Conservation (phyloP, 1,140 invertebrate genomes). For the Pseudomyrmex gracilis region DNA sequence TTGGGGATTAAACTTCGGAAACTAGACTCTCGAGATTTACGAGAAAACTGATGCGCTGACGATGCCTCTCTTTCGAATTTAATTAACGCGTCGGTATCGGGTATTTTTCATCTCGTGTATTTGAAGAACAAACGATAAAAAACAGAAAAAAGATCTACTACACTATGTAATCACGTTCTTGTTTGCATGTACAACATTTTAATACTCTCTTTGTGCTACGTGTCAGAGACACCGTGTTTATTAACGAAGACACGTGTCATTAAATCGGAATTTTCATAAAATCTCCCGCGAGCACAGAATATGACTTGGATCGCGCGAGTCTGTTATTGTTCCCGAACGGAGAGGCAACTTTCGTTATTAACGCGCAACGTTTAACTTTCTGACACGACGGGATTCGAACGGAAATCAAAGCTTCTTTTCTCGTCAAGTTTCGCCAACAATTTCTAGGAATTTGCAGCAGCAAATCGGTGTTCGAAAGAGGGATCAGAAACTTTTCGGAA, state of each 20-base stretch:
- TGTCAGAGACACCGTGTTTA: conserved; percentile 11
- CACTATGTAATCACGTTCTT: not conserved
- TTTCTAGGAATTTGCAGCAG: conserved; percentile 39
- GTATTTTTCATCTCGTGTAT: not conserved
- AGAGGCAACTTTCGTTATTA: conserved; percentile 47
- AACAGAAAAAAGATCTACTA: not conserved
- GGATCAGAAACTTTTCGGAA: conserved; percentile 39
- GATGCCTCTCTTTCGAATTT: conserved; percentile 42
- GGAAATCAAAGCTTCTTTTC: conserved; percentile 31
- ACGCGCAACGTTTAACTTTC: conserved; percentile 52
- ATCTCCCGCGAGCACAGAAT: not conserved
- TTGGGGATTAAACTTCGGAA: conserved; percentile 48
- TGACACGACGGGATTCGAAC: not conserved
- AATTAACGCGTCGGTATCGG: conserved; percentile 19
- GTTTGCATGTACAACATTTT: not conserved
- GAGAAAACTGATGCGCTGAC: conserved; percentile 9
- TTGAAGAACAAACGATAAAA: not conserved
- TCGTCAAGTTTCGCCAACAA: not conserved
- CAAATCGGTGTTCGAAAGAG: not conserved
- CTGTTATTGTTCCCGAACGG: conserved; percentile 13
- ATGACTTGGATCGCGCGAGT: conserved; percentile 23
- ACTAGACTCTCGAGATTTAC: conserved; percentile 51
- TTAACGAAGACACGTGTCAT: conserved; percentile 37
- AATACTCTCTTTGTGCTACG: not conserved
- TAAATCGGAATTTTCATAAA: conserved; percentile 55